phyloP scores from a whole-genome alignment of 2,797 vertebrate species.

The Lindbergichthys nudifrons region DNA sequence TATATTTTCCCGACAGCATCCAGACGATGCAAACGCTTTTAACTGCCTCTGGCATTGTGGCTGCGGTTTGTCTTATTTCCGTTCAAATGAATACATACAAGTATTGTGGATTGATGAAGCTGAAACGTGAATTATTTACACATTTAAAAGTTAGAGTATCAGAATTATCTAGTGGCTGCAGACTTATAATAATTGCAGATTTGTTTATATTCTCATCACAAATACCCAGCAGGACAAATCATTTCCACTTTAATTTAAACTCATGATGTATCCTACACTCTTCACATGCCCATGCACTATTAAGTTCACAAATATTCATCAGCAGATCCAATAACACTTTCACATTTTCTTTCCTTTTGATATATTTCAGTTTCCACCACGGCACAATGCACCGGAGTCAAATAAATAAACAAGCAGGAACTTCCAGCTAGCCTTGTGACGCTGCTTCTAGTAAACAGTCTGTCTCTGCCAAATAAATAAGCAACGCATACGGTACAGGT shows the following conservation, averaged over 20 bases:
- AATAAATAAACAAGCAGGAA: conserved; percentile 55
- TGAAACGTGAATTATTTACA: conserved; percentile 65
- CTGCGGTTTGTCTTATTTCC: conserved; percentile 41
- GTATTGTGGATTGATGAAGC: conserved; percentile 44
- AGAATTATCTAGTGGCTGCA: conserved; percentile 30
- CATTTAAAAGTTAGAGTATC: conserved; percentile 40
- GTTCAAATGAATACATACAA: conserved; percentile 48
- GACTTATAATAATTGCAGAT: conserved; percentile 37
- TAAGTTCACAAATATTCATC: conserved; percentile 60
- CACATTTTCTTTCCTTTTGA: conserved; percentile 35
- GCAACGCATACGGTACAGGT: conserved; percentile 71
- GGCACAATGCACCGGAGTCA: conserved; percentile 25
- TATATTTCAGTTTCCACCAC: conserved; percentile 22
- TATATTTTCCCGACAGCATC: conserved; percentile 39
- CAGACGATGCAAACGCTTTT: conserved; percentile 64
- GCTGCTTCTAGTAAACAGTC: conserved; percentile 51
- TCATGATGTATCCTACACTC: conserved; percentile 34
- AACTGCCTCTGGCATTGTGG: conserved; percentile 50
- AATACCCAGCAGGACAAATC: conserved; percentile 32
- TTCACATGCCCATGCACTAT: conserved; percentile 38
- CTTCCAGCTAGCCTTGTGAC: conserved; percentile 50
- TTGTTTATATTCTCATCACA: conserved; percentile 35
- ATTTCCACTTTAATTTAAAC: conserved; percentile 53
- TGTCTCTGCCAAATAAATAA: conserved; percentile 64
- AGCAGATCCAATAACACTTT: conserved; percentile 43